Base-by-base conservation (phyloP, 2,113 vertebrate species). In the Tyto alba region DNA sequence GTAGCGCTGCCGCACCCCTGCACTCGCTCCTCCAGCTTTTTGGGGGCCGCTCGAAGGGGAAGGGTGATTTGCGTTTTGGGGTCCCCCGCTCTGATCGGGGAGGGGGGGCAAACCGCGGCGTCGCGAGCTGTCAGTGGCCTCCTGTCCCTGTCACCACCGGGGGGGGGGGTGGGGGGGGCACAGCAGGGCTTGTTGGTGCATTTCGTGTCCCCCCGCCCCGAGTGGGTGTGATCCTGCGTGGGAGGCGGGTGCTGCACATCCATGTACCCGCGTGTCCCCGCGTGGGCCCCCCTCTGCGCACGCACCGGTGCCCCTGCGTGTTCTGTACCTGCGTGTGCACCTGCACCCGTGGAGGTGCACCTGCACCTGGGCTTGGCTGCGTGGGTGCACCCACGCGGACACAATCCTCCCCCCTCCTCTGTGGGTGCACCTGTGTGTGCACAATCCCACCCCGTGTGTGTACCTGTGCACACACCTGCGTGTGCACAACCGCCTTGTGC, bases 141-240 rank as follows among this genome's bases (percentile, higher is more conserved):
- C 21, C 26, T 43, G 52, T 26, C 52, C 26, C 55, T 71, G 57
- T 40, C 2, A 2, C 40, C 27, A 18, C 26, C 5, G 6, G 72
- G 32, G 25, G 2, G 9, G 26, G 57, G 45, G 50, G 3, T 41
- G 68, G 13, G 57, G 22, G 3, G 53, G 48, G 9, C 56, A 34
- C 4, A 2, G 23, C 9, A 3, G 64, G 9, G 36, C 15, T 41
- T 22, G 14, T 8, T 0, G 23, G 38, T 18, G 34, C 1, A 0
- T 12, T 43, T 60, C 10, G 13, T n/a, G n/a, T n/a, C n/a, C n/a
- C n/a, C n/a, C n/a, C n/a, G 10, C 41, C 29, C 26, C 3, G 2
- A 0, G 32, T 1, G 30, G 73, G n/a, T 25, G 25, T 4, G 17
- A 40, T 25, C 43, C 62, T 19, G 52, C 2, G 2, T 2, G 32